Percentiles rank a stretch among this genome's conserved stretches.
phyloP scores from a whole-genome alignment of 2,113 vertebrate genomes.

The Candoia aspera region DNA sequence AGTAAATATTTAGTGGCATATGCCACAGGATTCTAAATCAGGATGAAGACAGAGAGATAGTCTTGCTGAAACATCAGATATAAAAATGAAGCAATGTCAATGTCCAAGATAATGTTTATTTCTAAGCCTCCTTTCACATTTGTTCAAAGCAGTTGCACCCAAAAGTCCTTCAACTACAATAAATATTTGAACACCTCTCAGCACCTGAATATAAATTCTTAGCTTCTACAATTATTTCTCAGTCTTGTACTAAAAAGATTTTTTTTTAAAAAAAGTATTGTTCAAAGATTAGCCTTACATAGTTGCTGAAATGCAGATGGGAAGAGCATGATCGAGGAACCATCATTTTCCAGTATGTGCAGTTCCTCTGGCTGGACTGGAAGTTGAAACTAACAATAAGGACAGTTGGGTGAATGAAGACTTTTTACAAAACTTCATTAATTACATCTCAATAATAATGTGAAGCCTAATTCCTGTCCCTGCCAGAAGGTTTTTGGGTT shows the following conservation, averaged over 20 bases:
- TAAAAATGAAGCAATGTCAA: background rate
- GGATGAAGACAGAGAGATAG: background rate
- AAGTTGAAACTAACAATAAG: too few species aligned
- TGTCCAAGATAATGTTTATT: background rate
- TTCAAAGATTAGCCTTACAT: background rate
- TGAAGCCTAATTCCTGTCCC: too few species aligned
- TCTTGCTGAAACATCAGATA: background rate
- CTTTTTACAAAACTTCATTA: too few species aligned
- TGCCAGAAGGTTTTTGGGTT: background rate
- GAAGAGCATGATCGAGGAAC: background rate
- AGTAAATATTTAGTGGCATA: background rate
- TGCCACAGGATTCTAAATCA: background rate
- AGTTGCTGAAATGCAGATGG: background rate
- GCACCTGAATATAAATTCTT: background rate
- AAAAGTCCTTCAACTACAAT: too few species aligned
- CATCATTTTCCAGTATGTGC: too few species aligned
- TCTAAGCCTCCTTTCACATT: background rate
- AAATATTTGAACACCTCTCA: background rate
- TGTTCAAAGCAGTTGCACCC: background rate
- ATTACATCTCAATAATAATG: too few species aligned
- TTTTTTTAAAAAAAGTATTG: background rate
- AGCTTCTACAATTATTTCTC: too few species aligned
- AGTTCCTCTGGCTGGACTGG: too few species aligned
- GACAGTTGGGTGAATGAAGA: too few species aligned
- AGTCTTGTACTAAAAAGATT: background rate